phyloP scores from a whole-genome alignment of 2,888 invertebrate genomes.

The Drosophila lacicola region DNA sequence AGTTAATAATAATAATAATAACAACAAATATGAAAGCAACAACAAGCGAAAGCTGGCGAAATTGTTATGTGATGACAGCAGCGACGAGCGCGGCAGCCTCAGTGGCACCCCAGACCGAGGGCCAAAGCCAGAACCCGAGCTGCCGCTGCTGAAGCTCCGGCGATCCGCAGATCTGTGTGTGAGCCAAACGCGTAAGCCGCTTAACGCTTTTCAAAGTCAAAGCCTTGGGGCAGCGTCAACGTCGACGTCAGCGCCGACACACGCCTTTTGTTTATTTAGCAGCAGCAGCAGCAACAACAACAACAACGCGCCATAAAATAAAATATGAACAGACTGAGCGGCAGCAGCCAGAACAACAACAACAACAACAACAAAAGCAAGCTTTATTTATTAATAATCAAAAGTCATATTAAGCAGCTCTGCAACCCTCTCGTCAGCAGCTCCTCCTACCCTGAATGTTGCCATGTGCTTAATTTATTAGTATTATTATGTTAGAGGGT shows the following conservation, averaged over 20 bases:
- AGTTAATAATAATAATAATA: slow-evolving; percentile 63
- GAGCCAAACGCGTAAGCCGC: slow-evolving; percentile 63
- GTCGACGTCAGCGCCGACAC: slow-evolving; percentile 55
- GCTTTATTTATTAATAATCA: slow-evolving; percentile 78
- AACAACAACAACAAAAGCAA: slow-evolving; percentile 41
- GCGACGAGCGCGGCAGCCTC: slow-evolving; percentile 46
- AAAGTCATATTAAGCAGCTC: slow-evolving; percentile 52
- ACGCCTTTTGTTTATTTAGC: slow-evolving; percentile 80
- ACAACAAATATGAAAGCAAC: slow-evolving; percentile 51
- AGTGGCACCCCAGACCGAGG: slow-evolving; percentile 39
- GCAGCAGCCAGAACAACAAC: slow-evolving; percentile 54
- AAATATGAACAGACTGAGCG: slow-evolving; percentile 71
- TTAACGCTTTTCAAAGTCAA: slow-evolving; percentile 77
- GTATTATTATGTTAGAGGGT: no score
- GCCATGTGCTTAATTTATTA: no score
- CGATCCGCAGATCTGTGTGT: slow-evolving; percentile 37
- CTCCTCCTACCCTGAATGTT: no score
- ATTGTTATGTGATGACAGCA: slow-evolving; percentile 79
- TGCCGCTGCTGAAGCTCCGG: slow-evolving; percentile 4
- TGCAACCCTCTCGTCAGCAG: no score
- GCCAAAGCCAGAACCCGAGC: slow-evolving; percentile 21
- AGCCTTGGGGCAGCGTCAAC: slow-evolving; percentile 72
- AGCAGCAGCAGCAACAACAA: slow-evolving; percentile 30
- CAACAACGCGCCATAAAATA: slow-evolving; percentile 58
- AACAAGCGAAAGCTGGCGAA: slow-evolving; percentile 57